Evolutionary conservation across 2,888 invertebrate genomes (phyloP).

Genomic region (Pristionchus arcanus): DNA sequence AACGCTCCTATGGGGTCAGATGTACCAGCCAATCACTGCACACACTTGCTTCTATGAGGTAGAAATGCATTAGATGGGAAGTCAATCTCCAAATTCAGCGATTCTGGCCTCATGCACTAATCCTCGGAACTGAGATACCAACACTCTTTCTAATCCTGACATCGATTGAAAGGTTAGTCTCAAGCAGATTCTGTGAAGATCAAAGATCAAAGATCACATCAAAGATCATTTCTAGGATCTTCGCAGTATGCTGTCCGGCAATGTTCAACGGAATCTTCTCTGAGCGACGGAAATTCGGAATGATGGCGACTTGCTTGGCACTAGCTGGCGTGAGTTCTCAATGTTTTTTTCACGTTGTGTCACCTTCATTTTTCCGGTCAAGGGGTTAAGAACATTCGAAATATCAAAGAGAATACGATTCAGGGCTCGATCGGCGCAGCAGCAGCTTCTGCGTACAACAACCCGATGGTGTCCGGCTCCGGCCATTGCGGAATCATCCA

Average conservation of each 20-base stretch:
- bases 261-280: slow-evolving; percentile 67
- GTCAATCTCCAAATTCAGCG: slow-evolving; percentile 62
- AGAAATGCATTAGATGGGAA: too few species aligned
- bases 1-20: slow-evolving; percentile 57
- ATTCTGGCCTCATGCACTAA: slow-evolving; percentile 70
- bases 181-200: neutral
- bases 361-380: neutral
- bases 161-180: slow-evolving; percentile 66
- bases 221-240: slow-evolving; percentile 20
- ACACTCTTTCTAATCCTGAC: slow-evolving; percentile 69
- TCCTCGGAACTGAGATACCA: slow-evolving; percentile 72
- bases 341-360: neutral
- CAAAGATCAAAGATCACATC: too few species aligned
- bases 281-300: slow-evolving; percentile 52
- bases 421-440: neutral
- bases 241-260: slow-evolving; percentile 59
- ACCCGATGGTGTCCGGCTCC: neutral
- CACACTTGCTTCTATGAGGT: slow-evolving; percentile 61
- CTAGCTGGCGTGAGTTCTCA: slow-evolving; percentile 22
- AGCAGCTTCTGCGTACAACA: slow-evolving; percentile 7
- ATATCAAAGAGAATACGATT: neutral
- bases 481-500: slow-evolving; percentile 70
- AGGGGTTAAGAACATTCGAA: too few species aligned
- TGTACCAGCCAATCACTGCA: slow-evolving; percentile 60
- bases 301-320: neutral